Conservation (phyloP, 2,888 invertebrate genomes). For the Leptura quadrifasciata region DNA sequence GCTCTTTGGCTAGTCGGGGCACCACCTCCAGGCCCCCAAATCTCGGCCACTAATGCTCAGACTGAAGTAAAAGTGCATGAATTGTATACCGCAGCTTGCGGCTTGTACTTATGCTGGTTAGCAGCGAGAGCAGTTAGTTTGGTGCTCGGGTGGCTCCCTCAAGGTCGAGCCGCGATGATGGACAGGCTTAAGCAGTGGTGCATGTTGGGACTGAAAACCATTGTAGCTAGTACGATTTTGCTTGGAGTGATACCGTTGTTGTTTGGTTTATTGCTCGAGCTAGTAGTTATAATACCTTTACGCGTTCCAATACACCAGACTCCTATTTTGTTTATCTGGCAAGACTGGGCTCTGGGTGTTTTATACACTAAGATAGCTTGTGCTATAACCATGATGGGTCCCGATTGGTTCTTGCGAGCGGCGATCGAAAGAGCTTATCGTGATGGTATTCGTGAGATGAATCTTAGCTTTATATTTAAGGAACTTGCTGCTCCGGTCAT, state of each 20-base stretch:
- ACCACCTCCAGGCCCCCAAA: constrained; percentile 70
- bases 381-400: constrained; percentile 98
- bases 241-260: constrained; percentile 94
- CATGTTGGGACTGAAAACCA: constrained; percentile 83
- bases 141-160: constrained; percentile 91
- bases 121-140: constrained; percentile 88
- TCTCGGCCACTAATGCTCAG: constrained; percentile 62
- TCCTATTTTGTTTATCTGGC: constrained; percentile 91
- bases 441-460: constrained; percentile 94
- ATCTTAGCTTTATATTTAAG: constrained; percentile 89
- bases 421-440: constrained; percentile 95
- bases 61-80: constrained; percentile 84
- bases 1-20: constrained; percentile 86
- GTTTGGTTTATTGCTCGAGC: constrained; percentile 93
- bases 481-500: constrained; percentile 93
- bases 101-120: constrained; percentile 97
- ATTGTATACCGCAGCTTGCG: constrained; percentile 95
- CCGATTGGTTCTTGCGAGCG: constrained; percentile 94
- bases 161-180: constrained; percentile 87
- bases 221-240: constrained; percentile 85
- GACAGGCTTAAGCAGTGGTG: constrained; percentile 84
- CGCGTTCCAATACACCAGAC: constrained; percentile 94
- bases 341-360: constrained; percentile 98
- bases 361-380: constrained; percentile 98
- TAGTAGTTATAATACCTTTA: constrained; percentile 93